These are phyloP conservation scores for Camptogramma bilineatum DNA, from an alignment of 2,888 invertebrate genomes.

Conservation along the genomic window DNA sequence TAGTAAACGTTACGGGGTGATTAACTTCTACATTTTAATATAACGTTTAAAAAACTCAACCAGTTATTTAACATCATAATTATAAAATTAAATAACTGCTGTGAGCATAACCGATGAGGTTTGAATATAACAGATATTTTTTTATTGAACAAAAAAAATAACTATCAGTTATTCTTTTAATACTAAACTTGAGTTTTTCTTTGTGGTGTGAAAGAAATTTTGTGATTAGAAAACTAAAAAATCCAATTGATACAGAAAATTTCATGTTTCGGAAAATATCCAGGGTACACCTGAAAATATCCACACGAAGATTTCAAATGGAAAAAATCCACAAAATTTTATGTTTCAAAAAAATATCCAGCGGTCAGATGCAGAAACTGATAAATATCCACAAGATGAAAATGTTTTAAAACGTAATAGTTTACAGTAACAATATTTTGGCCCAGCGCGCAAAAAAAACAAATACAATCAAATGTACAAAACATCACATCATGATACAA, in stretches of 20 bases:
- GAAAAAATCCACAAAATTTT: not conserved
- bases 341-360: not conserved
- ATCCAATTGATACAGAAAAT: not conserved
- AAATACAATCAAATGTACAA: conserved; percentile 31
- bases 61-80: not conserved
- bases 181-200: not conserved
- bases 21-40: conserved; percentile 17
- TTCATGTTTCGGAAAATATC: not conserved
- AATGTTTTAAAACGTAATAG: conserved; percentile 1
- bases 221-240: not conserved
- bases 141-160: not conserved
- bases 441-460: conserved; percentile 10
- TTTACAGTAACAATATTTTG: conserved; percentile 14
- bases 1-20: conserved; percentile 13
- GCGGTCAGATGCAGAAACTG: not conserved
- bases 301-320: too few species aligned
- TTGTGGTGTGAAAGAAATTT: not conserved
- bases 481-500: conserved; percentile 27
- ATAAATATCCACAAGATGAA: not conserved
- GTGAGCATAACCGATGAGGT: conserved; percentile 17
- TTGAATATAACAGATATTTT: not conserved
- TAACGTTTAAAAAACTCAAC: conserved; percentile 15
- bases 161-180: not conserved
- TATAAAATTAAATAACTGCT: not conserved
- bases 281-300: too few species aligned